Evolutionary conservation across 2,797 vertebrate genomes (phyloP), one percentile per base, ranked within the genome.

Genomic region (Chiloscyllium punctatum): DNA sequence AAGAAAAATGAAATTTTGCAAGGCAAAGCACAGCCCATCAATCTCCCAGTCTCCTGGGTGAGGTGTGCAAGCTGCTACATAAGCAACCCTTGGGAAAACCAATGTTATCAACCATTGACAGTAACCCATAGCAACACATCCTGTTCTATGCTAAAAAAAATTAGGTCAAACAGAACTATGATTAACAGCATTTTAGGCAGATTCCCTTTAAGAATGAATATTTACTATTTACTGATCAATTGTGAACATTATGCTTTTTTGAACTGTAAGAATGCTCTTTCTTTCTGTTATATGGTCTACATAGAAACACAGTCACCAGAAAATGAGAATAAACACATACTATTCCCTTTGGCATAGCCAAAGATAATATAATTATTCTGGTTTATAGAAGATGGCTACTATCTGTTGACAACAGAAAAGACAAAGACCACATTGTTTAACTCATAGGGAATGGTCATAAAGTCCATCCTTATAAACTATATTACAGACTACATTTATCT

Each of bases 91-190:
- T 96, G 96, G 95, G 91, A 96, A 96, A 86, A 82, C 69, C 74
- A 95, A 87, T 82, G 94, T 94, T 74, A 94, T 68, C 96, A 96
- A 96, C 74, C 84, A 48, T 62, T 95, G 96, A 96, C 95, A 27
- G 96, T 96, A 94, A 96, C 96, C 96, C 96, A 72, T 96, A 95
- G 96, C 96, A 96, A 97, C 96, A 68, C 96, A 96, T 97, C 72
- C 72, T 90, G 86, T 42, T 90, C 96, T 94, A 96, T 95, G 96
- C 96, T 96, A 74, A 96, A 62, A 97, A 96, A 97, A 96, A 96
- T 95, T 96, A 96, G 96, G 97, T 97, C 96, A 96, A 96, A 95
- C 95, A 84, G 13, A 15, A 95, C 94, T 48, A 95, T 77, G 69
- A 74, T 74, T 77, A 51, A 42, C 68, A 51, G 37, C 37, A 71